phyloP scores from a whole-genome alignment of 2,113 vertebrate species.

The Siniperca chuatsi region DNA sequence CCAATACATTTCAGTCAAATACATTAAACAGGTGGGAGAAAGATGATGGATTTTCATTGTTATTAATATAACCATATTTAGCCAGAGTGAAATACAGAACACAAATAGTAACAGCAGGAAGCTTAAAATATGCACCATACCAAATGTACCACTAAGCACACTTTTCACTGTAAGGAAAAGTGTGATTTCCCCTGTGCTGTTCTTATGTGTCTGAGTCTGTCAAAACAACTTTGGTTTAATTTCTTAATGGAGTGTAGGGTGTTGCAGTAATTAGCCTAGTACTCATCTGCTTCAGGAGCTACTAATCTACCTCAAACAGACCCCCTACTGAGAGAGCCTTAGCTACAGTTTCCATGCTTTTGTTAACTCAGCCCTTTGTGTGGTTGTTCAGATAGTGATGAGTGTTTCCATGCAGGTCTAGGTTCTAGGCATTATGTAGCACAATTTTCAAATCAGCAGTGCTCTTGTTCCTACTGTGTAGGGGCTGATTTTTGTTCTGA shows the following conservation, averaged over 20 bases:
- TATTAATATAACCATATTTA: background rate
- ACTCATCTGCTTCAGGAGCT: conserved; percentile 38
- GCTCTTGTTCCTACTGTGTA: background rate
- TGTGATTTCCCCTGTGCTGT: background rate
- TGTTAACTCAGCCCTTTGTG: conserved; percentile 41
- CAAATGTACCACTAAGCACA: background rate
- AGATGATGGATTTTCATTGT: background rate
- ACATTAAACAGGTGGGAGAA: background rate
- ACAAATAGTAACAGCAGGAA: background rate
- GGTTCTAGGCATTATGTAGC: background rate
- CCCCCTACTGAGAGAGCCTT: conserved; percentile 46
- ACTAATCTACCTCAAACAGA: conserved; percentile 58
- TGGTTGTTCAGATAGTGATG: conserved; percentile 25
- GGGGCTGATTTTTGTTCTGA: background rate
- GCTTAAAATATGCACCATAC: background rate
- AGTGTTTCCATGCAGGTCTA: conserved; percentile 18
- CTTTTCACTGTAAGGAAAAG: background rate
- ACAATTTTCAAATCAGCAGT: conserved; percentile 21
- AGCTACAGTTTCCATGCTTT: conserved; percentile 29
- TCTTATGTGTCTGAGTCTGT: conserved; percentile 28
- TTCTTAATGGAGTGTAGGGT: conserved; percentile 26
- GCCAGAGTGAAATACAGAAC: background rate
- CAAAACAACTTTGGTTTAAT: conserved; percentile 43
- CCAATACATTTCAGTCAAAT: background rate
- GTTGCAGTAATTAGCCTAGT: conserved; percentile 60